Evolutionary conservation across 2,888 invertebrate species (phyloP), one percentile per base, ranked within the genome.

Genomic region (Megalurothrips usitatus): DNA sequence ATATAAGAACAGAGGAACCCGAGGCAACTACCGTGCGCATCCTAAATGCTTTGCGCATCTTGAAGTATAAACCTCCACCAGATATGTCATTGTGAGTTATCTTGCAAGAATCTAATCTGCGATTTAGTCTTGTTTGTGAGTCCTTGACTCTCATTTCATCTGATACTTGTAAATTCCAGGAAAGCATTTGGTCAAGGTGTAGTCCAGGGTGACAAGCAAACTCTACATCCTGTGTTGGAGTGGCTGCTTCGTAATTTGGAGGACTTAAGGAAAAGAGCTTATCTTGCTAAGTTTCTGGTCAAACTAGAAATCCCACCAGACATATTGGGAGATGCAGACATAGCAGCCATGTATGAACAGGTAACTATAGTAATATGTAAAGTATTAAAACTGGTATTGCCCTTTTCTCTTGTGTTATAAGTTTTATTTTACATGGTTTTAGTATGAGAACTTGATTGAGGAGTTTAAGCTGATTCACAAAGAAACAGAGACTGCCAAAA

Each of bases 391-490:
- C 2, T 43, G 34, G n/a, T n/a, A n/a, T n/a, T 81, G n/a, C 52
- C 26, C 12, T 19, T 43, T 26, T 1, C 28, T 80, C 43, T 43
- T 34, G 9, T 48, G 43, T 11, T 26, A 23, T 75, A 10, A 10
- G 49, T 19, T 28, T 81, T 79, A 12, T 81, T 81, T 83, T 79
- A 47, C n/a, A 79, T 82, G 80, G 80, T 84, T 84, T 14, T 86
- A 91, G 89, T 95, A 96, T 86, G 91, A 92, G 83, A 90, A 90
- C 83, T 87, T 94, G 79, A 94, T 96, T 83, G 93, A 94, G 81
- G 92, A 94, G 85, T 96, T 96, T 87, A 96, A 95, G 87, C 90
- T 91, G 34, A 89, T 92, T 0, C 95, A 96, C 86, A 94, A 92
- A 85, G 90, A 92, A 84, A 91, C 91, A 68, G 91, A 93, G 84